Percentiles rank a stretch among this genome's conserved stretches.
Evolutionary conservation across 2,797 vertebrate species (phyloP).

Genomic region (Oreortyx pictus): DNA sequence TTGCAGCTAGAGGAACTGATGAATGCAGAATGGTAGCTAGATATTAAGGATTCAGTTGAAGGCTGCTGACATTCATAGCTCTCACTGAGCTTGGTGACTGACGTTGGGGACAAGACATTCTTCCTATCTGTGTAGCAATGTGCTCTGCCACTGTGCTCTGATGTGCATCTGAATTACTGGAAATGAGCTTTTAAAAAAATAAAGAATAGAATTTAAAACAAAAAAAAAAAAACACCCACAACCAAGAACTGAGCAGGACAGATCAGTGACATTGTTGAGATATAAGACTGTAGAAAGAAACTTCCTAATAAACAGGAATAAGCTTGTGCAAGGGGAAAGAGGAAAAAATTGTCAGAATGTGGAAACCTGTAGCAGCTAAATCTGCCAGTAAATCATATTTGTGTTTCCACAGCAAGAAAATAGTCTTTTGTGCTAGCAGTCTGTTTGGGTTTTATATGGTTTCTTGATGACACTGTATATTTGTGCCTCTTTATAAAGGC

Average conservation of each 20-base stretch:
- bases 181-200: neutral
- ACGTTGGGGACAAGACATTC: neutral
- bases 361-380: neutral
- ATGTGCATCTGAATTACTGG: neutral
- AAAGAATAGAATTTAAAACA: neutral
- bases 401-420: neutral
- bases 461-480: neutral
- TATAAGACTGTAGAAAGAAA: neutral
- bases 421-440: neutral
- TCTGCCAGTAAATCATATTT: neutral
- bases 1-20: neutral
- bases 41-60: neutral
- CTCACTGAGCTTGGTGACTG: neutral
- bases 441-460: neutral
- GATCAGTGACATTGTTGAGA: neutral
- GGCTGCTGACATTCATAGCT: neutral
- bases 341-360: neutral
- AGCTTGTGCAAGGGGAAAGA: neutral
- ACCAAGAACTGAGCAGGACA: neutral
- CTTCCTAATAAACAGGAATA: neutral
- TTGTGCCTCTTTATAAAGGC: neutral
- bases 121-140: neutral
- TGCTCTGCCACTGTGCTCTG: neutral
- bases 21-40: neutral
- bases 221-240: neutral